Evolutionary conservation across 2,113 vertebrate species (phyloP).

Genomic region (Coturnix japonica): DNA sequence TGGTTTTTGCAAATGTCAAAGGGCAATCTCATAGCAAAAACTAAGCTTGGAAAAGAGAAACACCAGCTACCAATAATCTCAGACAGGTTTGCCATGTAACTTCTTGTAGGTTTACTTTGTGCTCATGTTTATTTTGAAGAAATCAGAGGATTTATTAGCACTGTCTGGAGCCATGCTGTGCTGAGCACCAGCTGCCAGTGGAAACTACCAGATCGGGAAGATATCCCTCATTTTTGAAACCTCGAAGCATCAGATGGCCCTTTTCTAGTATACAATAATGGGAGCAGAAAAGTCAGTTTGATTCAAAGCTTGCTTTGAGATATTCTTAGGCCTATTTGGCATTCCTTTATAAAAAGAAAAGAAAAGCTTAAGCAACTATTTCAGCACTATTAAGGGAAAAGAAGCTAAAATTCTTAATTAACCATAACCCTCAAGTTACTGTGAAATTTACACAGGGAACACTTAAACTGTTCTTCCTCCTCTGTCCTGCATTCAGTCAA

Average conservation of each 20-base stretch:
- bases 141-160: not conserved
- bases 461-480: not conserved
- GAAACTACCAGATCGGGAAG: not conserved
- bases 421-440: not conserved
- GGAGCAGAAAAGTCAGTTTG: not conserved
- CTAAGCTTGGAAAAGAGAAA: not conserved
- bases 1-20: constrained; percentile 18
- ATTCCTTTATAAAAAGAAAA: not conserved
- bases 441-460: not conserved
- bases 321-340: not conserved
- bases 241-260: not conserved
- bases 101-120: not conserved
- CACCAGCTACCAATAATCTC: not conserved
- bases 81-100: not conserved
- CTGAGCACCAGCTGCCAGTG: not conserved
- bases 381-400: not conserved
- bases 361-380: not conserved
- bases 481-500: not conserved
- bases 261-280: not conserved
- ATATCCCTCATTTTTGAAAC: not conserved
- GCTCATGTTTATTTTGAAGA: not conserved
- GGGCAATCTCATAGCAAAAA: not conserved
- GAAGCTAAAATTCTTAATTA: not conserved
- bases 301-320: not conserved
- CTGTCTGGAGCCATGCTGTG: too few species aligned